Base-by-base conservation (phyloP, 2,113 vertebrate genomes). In the Ictidomys tridecemlineatus region DNA sequence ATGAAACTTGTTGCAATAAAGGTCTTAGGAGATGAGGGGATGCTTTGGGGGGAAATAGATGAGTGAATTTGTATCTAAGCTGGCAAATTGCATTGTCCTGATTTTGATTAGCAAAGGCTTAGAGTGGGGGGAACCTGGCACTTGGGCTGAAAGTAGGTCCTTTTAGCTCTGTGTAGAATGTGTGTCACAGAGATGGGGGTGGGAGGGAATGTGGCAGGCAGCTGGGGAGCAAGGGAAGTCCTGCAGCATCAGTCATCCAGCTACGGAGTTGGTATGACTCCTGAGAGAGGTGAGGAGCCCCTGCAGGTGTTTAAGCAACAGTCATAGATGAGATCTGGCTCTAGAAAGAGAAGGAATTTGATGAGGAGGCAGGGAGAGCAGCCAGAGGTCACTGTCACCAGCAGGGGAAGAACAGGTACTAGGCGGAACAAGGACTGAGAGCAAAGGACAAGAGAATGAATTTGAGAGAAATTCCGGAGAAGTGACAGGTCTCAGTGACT, bases 31-130 rank as follows among this genome's bases (percentile, higher is more conserved):
- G 74, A 78, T 30, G 1, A 13, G 89, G 30, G n/a, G 32, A 63
- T 63, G 26, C 65, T 90, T 34, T 65, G 11, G 88, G 56, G 76
- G 76, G 63, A 85, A 91, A 74, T 24, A 82, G 56, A 32, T 18
- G 70, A 72, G 58, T 65, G 1, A 48, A 48, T 78, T 89, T 74
- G 24, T 72, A 20, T 70, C 37, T 56, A 58, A 69, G 70, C 32
- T 79, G 73, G 63, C 56, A 39, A 94, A 58, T 48, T 0, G 1
- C n/a, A 34, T 83, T 65, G 69, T 37, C 39, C 51, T 95, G 37
- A 93, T 83, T 87, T 89, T 42, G 2, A 48, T 77, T 79, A 39
- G 37, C 42, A 74, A 94, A 88, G 80, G 53, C 45, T 88, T 53
- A 0, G 28, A 34, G 63, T 28, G 26, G 77, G 28, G 79, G 72